phyloP scores from a whole-genome alignment of 2,888 invertebrate species.

The Azorinus chamasolen region DNA sequence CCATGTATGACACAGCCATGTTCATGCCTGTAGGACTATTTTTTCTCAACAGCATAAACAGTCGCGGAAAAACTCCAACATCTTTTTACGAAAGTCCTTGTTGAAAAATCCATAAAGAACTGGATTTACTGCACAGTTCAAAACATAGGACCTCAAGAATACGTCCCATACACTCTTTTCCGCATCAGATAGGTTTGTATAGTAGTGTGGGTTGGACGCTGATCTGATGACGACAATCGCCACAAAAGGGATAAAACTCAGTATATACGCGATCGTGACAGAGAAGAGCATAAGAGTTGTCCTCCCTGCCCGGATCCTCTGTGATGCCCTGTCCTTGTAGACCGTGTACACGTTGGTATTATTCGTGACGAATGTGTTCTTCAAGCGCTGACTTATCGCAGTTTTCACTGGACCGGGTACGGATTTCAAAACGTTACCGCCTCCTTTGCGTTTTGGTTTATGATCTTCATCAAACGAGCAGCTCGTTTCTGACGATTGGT shows the following conservation, averaged over 20 bases:
- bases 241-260: conserved; percentile 63
- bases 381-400: conserved; percentile 36
- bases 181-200: conserved; percentile 26
- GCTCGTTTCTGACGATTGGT: conserved; percentile 50
- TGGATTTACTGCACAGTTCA: conserved; percentile 67
- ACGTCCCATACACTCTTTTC: conserved; percentile 62
- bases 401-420: conserved; percentile 32
- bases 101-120: conserved; percentile 68
- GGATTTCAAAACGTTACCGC: conserved; percentile 17
- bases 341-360: conserved; percentile 34
- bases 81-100: conserved; percentile 61
- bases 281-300: conserved; percentile 65
- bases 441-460: conserved; percentile 2
- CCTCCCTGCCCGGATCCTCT: conserved; percentile 54
- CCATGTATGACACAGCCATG: no score
- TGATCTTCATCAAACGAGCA: conserved; percentile 55
- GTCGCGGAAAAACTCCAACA: conserved; percentile 32
- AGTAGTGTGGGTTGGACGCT: conserved; percentile 21
- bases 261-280: conserved; percentile 61
- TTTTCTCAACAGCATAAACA: not conserved
- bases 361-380: conserved; percentile 28
- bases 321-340: conserved; percentile 21
- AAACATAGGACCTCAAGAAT: conserved; percentile 67
- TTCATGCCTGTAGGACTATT: no score
- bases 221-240: conserved; percentile 46